Base-by-base conservation (phyloP, 2,888 invertebrate genomes). In the Petrolisthes manimaculis region DNA sequence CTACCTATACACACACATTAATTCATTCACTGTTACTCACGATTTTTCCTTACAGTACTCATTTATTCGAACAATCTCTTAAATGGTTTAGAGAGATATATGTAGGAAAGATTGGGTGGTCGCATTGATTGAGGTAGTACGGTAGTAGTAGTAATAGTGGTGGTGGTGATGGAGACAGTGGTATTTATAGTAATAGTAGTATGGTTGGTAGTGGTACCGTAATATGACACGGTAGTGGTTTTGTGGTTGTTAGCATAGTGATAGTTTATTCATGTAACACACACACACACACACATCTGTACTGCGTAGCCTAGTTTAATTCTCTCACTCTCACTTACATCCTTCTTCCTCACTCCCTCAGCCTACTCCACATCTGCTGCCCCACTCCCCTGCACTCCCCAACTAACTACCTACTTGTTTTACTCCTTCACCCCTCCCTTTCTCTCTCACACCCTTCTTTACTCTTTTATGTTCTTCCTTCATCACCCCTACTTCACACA, bases 1-100 rank as follows among this genome's bases (percentile, higher is more conserved):
- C 37, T 37, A 37, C 37, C 37, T 37, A 24, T 61, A 67, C 81
- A 67, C 81, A 67, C 81, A 81, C 81, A 67, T 61, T 61, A 56
- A 80, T 55, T 54, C 80, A 80, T 55, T 54, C 80, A 80, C 80
- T 54, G 54, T 54, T 55, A 80, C 80, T 12, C 53, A 67, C 74
- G 3, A 24, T 3, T 75, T 24, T 75, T 37, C 37, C 75, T 75
- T 1, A 18, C 8, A 12, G 6, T n/a, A 61, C 12, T 61, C 61
- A 61, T 61, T 61, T 61, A 61, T 61, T 18, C 9, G 1, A 61
- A 12, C 61, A 12, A 61, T 61, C 61, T 61, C 61, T 61, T 9
- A 2, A 37, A 37, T 0, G 37, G 37, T 37, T 37, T 1, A 37
- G 61, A 61, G 61, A 61, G 61, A 61, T 1, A 61, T 9, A 61